These are phyloP conservation scores for Bombyx huttoni DNA, from an alignment of 2,888 invertebrate species.

Conservation along the genomic window DNA sequence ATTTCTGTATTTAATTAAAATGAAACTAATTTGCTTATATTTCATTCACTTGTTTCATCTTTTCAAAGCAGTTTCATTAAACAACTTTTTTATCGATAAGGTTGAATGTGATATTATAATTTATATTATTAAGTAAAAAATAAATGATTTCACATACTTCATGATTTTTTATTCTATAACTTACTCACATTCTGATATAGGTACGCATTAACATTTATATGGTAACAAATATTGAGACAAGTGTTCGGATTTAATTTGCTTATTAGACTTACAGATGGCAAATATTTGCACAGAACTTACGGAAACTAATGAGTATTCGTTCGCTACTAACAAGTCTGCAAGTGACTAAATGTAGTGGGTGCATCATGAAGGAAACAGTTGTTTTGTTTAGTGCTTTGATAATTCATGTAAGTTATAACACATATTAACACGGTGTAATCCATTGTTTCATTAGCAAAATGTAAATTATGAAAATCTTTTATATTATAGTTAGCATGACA, in stretches of 20 bases:
- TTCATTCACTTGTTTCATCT: no score
- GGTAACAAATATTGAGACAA: constrained; percentile 26
- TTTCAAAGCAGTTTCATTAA: neutral
- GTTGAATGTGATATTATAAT: constrained; percentile 10
- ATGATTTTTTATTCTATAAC: neutral
- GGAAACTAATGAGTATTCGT: neutral
- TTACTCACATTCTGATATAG: neutral
- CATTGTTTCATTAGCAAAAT: no score
- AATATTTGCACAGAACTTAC: neutral
- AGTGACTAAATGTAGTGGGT: neutral
- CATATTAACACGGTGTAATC: neutral
- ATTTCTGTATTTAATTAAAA: no score
- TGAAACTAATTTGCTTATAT: no score
- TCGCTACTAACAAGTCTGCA: constrained; percentile 2
- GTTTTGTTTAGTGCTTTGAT: neutral
- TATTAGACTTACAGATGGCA: neutral
- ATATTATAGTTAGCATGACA: no score
- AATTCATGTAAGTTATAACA: neutral
- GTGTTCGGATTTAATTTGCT: constrained; percentile 8
- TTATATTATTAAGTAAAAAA: constrained; percentile 6
- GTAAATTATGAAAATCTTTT: no score
- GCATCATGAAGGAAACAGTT: neutral
- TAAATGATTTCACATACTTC: neutral
- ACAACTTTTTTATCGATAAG: constrained; percentile 3
- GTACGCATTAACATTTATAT: neutral